Evolutionary conservation across 2,113 vertebrate species (phyloP).

Genomic region (Amblyornis subalaris): DNA sequence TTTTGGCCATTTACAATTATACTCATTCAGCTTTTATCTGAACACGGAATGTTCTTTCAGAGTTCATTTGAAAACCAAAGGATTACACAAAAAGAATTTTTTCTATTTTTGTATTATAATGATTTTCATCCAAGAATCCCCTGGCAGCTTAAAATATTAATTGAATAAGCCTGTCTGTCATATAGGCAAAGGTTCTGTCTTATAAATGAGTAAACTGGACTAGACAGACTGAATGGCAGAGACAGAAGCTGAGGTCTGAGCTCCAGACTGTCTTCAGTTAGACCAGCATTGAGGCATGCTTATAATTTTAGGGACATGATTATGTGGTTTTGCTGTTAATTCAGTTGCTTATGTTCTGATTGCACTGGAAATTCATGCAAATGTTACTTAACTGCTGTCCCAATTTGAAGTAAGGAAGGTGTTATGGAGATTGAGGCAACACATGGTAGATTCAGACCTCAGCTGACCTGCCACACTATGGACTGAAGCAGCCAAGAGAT

Average conservation of each 20-base stretch:
- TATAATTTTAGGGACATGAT: neutral
- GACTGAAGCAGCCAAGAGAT: neutral
- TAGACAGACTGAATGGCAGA: neutral
- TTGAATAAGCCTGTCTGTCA: neutral
- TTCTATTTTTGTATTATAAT: neutral
- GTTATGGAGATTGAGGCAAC: neutral
- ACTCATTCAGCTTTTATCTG: neutral
- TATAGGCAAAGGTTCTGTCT: neutral
- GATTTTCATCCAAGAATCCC: neutral
- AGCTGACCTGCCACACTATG: rapidly evolving
- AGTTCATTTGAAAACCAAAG: neutral
- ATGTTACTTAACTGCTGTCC: neutral
- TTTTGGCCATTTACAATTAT: neutral
- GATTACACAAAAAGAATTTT: neutral
- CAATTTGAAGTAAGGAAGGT: neutral
- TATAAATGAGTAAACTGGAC: neutral
- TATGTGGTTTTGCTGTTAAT: neutral
- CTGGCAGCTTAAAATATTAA: neutral
- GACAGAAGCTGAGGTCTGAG: neutral
- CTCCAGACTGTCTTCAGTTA: neutral
- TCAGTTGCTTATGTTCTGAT: neutral
- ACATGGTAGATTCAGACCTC: rapidly evolving
- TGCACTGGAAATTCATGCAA: neutral
- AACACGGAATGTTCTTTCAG: neutral
- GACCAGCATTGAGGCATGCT: neutral